Conservation (phyloP, 2,888 invertebrate species). For the Leistus spinibarbis region DNA sequence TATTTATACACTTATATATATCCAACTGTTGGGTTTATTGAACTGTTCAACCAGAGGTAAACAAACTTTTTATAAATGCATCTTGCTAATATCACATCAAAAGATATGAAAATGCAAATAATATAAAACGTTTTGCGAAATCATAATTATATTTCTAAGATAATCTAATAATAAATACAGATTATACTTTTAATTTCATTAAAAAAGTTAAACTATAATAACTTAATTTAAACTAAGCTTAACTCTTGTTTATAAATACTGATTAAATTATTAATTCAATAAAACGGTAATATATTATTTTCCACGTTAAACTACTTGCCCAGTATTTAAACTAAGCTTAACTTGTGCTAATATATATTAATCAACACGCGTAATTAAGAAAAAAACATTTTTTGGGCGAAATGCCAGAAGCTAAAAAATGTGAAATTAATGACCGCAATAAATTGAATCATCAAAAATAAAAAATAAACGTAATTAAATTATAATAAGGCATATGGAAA, state of each 20-base stretch:
- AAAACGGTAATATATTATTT: too few relatives aligned
- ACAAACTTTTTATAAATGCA: neutral
- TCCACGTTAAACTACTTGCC: too few relatives aligned
- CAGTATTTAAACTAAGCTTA: too few relatives aligned
- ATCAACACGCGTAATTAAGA: too few relatives aligned
- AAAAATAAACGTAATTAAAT: neutral
- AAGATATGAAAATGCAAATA: neutral
- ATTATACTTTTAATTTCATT: too few relatives aligned
- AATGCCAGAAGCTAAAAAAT: neutral
- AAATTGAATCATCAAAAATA: neutral
- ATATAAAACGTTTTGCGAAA: neutral
- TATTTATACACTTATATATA: neutral
- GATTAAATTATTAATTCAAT: too few relatives aligned
- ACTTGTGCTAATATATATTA: too few relatives aligned
- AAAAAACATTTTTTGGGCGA: neutral
- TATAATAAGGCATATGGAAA: neutral
- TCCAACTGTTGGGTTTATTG: neutral
- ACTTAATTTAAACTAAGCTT: too few relatives aligned
- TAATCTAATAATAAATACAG: too few relatives aligned
- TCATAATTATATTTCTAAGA: too few relatives aligned
- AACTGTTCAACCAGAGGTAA: neutral
- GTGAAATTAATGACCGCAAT: neutral
- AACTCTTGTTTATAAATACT: too few relatives aligned
- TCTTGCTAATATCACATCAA: neutral
- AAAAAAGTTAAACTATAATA: too few relatives aligned